phyloP scores from a whole-genome alignment of 2,113 vertebrate species.

The Artemisiospiza belli region DNA sequence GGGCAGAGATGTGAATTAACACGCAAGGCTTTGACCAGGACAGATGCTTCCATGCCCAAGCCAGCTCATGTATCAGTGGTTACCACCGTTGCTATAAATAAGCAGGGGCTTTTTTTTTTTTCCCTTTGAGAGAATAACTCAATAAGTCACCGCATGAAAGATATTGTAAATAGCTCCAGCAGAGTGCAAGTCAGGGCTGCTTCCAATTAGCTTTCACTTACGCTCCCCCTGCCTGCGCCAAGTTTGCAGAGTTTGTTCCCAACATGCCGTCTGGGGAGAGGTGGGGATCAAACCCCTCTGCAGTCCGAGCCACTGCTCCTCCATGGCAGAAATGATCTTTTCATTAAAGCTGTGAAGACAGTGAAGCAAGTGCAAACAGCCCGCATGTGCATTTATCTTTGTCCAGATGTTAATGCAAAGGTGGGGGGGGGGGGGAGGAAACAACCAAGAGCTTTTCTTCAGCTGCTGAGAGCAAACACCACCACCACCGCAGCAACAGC shows the following conservation, averaged over 20 bases:
- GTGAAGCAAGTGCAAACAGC: neutral
- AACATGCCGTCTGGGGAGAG: constrained; percentile 1
- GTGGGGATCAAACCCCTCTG: neutral
- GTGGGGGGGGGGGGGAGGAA: neutral
- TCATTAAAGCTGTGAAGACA: neutral
- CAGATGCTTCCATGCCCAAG: neutral
- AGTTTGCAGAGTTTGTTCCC: constrained; percentile 47
- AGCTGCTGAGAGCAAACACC: neutral
- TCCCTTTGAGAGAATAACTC: constrained; percentile 55
- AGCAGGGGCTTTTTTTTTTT: neutral
- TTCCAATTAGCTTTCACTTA: constrained; percentile 69
- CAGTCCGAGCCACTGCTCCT: neutral
- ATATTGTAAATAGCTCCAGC: constrained; percentile 61
- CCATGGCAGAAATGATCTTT: neutral
- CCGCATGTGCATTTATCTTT: neutral
- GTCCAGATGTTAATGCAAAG: constrained; percentile 29
- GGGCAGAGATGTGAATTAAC: neutral
- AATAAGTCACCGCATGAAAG: constrained; percentile 56
- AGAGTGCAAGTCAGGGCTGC: constrained; percentile 59
- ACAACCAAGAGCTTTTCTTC: neutral
- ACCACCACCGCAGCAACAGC: neutral
- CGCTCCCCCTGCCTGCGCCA: constrained; percentile 26
- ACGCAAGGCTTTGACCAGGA: constrained; percentile 11
- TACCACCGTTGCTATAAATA: constrained; percentile 67
- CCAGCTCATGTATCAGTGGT: constrained; percentile 43